These are phyloP conservation scores for Carassius carassius DNA, from an alignment of 2,113 vertebrate species.

Conservation along the genomic window DNA sequence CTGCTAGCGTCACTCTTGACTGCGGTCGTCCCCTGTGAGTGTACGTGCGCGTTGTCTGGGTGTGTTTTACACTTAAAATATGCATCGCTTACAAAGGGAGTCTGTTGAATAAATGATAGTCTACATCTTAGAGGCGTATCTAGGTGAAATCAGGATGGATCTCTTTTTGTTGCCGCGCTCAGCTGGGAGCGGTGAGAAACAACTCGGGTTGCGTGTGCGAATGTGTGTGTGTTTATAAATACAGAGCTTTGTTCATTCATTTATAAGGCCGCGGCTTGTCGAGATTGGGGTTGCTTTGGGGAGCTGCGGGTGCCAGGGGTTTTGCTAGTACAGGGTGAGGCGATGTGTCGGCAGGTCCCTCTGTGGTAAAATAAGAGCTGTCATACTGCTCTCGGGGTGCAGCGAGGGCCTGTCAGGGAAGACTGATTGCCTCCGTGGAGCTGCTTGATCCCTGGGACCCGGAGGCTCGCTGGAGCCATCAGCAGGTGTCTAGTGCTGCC, in stretches of 20 bases:
- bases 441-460: conserved; percentile 67
- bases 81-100: conserved; percentile 74
- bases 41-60: conserved; percentile 53
- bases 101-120: conserved; percentile 77
- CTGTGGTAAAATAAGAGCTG: conserved; percentile 63
- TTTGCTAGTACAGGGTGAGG: conserved; percentile 51
- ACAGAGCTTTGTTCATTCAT: conserved; percentile 79
- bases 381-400: conserved; percentile 49
- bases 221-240: conserved; percentile 65
- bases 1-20: conserved; percentile 63
- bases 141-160: conserved; percentile 73
- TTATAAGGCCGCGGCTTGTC: conserved; percentile 70
- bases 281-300: conserved; percentile 43
- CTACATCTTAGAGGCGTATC: conserved; percentile 72
- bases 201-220: conserved; percentile 56
- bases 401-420: conserved; percentile 63
- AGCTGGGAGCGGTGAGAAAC: conserved; percentile 61
- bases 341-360: conserved; percentile 45
- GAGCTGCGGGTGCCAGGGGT: conserved; percentile 34
- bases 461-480: conserved; percentile 58
- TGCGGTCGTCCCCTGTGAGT: conserved; percentile 61
- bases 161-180: conserved; percentile 66
- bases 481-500: conserved; percentile 63
- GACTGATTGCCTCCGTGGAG: conserved; percentile 64
- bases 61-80: conserved; percentile 73